Evolutionary conservation across 2,888 invertebrate genomes (phyloP), one percentile per base, ranked within the genome.

Genomic region (Heliconius aoede): DNA sequence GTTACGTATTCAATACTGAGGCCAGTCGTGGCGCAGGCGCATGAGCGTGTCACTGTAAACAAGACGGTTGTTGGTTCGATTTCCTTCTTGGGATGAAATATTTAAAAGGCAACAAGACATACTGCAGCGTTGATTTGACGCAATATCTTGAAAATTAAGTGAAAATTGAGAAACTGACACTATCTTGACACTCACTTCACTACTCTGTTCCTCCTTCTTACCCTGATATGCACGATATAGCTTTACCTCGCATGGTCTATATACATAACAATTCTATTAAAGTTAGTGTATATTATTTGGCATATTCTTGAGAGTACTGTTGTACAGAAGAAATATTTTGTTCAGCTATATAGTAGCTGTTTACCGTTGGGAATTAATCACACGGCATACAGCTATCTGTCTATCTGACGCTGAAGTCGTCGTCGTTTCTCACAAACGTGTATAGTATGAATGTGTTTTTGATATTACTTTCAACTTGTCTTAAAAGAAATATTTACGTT

Each of bases 301-400:
- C 11, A 32, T 32, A 32, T 11, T 32, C 7, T 32, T 32, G 32
- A 32, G 32, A 32, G 8, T 32, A 64, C 13, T 64, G 32, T 64
- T 32, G 13, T 15, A 64, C 11, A 5, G 32, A 64, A 32, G 5
- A 64, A 61, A 36, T 64, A 64, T 64, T 64, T 64, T 64, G 32
- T n/a, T 61, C 30, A 9, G 32, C 3, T 61, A 61, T 61, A 9
- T n/a, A 64, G n/a, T 24, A 32, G 21, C 64, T 64, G 64, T 64
- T 36, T 64, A 64, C 32, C n/a, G 64, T 32, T 32, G 64, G 64
- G 64, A 64, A 64, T 64, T 64, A 64, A 36, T 24, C 64, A 15
- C 11, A 32, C 13, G 1, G 62, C 11, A 58, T 13, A 64, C 32
- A 32, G 13, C 32, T n/a, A n/a, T n/a, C n/a, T n/a, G n/a, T 64